Conservation (phyloP, 2,113 vertebrate species). For the Peromyscus polionotus region DNA sequence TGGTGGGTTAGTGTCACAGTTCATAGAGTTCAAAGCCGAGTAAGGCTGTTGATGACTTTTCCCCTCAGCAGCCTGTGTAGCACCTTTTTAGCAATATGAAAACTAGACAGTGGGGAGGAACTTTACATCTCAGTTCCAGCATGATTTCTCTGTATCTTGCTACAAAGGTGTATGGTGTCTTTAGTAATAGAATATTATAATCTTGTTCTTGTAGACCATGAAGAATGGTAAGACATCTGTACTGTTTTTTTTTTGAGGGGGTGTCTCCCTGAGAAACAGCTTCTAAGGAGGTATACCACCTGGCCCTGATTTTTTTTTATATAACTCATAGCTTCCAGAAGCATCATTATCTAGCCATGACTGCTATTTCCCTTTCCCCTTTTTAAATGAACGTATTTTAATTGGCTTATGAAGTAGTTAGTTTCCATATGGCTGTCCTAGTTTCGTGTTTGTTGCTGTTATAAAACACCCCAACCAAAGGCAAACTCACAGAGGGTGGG, state of each 20-base stretch:
- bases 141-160: background rate
- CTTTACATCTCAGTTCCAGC: background rate
- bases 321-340: background rate
- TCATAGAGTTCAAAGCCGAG: background rate
- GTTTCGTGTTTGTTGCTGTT: background rate
- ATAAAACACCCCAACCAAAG: background rate
- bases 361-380: background rate
- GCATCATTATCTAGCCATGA: background rate
- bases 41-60: background rate
- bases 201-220: background rate
- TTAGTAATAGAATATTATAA: background rate
- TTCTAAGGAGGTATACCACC: background rate
- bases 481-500: background rate
- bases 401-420: background rate
- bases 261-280: background rate
- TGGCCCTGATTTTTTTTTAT: background rate
- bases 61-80: background rate
- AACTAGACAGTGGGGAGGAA: background rate
- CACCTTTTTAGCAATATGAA: background rate
- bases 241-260: background rate
- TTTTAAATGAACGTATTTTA: background rate
- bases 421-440: constrained; percentile 1
- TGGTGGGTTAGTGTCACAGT: background rate
- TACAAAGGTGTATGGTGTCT: background rate
- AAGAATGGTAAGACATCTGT: background rate